Percentiles rank a stretch among this genome's conserved stretches.
Evolutionary conservation across 2,888 invertebrate genomes (phyloP).

Genomic region (Quadroppia sp.): DNA sequence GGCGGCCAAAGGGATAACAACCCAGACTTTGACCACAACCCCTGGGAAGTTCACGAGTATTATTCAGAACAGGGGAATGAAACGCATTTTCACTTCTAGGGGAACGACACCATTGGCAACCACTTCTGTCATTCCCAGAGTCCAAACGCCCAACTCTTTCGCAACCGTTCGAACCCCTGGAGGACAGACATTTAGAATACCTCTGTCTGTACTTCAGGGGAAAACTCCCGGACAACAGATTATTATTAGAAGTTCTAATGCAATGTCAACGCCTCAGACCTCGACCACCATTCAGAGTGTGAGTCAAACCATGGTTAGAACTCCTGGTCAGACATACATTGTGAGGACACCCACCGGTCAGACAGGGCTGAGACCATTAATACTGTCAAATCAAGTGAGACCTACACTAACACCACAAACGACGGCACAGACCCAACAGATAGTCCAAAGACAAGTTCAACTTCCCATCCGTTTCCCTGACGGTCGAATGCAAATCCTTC

Average conservation of each 20-base stretch:
- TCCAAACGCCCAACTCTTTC: slow-evolving; percentile 15
- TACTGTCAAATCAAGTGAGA: slow-evolving; percentile 28
- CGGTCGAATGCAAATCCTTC: slow-evolving; percentile 73
- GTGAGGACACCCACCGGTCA: slow-evolving; percentile 28
- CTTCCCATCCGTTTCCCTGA: slow-evolving; percentile 81
- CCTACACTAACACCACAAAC: not conserved
- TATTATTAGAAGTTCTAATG: slow-evolving; percentile 23
- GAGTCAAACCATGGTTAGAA: slow-evolving; percentile 35
- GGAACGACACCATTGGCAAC: slow-evolving; percentile 46
- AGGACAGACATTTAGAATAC: slow-evolving; percentile 41
- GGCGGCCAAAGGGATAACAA: slow-evolving; percentile 40
- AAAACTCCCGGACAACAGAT: slow-evolving; percentile 39
- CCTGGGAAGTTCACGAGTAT: slow-evolving; percentile 39
- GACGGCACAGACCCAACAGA: slow-evolving; percentile 4
- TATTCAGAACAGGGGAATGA: slow-evolving; percentile 37
- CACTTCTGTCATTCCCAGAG: slow-evolving; percentile 19
- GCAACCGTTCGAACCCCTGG: slow-evolving; percentile 36
- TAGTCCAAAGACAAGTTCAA: slow-evolving; percentile 33
- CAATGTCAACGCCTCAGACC: slow-evolving; percentile 45
- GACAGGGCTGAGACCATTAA: slow-evolving; percentile 33
- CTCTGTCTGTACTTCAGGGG: slow-evolving; percentile 41
- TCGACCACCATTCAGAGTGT: slow-evolving; percentile 51
- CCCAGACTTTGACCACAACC: not conserved
- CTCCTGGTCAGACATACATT: slow-evolving; percentile 41
- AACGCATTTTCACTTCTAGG: slow-evolving; percentile 18